Base-by-base conservation (phyloP, 2,797 vertebrate genomes). In the Sebastes aleutianus region DNA sequence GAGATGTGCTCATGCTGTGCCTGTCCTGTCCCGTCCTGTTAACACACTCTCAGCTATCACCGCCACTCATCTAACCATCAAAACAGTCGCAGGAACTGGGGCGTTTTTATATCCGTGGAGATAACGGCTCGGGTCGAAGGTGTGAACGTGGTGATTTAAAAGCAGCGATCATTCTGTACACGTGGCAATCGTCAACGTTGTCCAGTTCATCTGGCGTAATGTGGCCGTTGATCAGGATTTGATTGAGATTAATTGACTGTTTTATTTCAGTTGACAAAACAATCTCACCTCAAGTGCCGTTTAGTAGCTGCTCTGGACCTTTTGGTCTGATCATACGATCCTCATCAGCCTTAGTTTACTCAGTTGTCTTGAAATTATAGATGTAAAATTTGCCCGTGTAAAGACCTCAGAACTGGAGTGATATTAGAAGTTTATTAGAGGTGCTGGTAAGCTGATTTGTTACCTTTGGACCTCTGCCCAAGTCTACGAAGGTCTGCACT, bases 1-100 rank as follows among this genome's bases (percentile, higher is more conserved):
- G 90, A 89, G 91, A 82, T 91, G 89, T 89, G 86, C 90, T 93
- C 87, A 85, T 88, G 87, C 85, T 92, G 90, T 92, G 78, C 84
- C 91, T 88, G 87, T 93, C 89, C 88, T 78, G 83, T 89, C 84
- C 82, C 54, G 72, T 89, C 77, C 80, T 66, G 80, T 82, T 76
- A 47, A 47, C 79, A 31, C 78, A 10, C 79, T 22, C 75, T 70
- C 79, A 73, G 83, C 74, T 68, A 62, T 76, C 88, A 74, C 50
- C 3, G 5, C 74, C 4, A 39, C 76, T 66, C 90, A 89, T 78
- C 74, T 36, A 76, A 22, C 78, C 81, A 84, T 80, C 39, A 80
- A 83, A 43, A 70, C 64, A 13, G 22, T 57, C 39, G 1, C 43
- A 62, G 24, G 18, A 64, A 79, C 18, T 47, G 70, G 74, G 56